These are phyloP conservation scores for Bambusicola thoracicus DNA, from an alignment of 2,113 vertebrate species.

Conservation along the genomic window DNA sequence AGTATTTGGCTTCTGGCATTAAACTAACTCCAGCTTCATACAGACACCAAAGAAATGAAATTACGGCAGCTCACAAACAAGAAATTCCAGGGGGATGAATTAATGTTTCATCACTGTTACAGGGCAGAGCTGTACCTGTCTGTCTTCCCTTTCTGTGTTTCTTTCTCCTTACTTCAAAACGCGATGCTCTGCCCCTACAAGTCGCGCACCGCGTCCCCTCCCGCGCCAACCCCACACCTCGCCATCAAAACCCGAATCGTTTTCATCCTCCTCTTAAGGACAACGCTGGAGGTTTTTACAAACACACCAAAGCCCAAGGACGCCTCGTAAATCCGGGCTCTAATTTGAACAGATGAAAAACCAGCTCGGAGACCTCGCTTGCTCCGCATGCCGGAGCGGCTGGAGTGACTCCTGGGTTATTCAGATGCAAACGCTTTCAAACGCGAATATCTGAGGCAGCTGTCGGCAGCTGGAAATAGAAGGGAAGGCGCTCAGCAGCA, in stretches of 20 bases:
- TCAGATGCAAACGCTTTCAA: constrained; percentile 41
- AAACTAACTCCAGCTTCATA: constrained; percentile 42
- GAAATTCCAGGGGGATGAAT: constrained; percentile 63
- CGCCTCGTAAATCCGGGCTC: background rate
- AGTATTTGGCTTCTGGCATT: constrained; percentile 59
- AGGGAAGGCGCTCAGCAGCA: constrained; percentile 36
- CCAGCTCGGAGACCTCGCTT: background rate
- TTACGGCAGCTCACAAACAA: constrained; percentile 57
- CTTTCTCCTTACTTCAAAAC: background rate
- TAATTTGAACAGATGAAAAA: background rate
- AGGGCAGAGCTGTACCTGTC: background rate
- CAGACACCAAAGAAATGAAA: constrained; percentile 68
- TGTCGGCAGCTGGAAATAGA: constrained; percentile 49
- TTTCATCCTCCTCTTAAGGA: background rate
- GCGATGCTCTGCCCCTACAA: background rate
- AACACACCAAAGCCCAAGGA: background rate
- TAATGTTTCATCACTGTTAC: background rate
- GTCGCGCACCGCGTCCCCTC: background rate
- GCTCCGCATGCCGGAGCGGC: background rate
- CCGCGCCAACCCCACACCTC: background rate
- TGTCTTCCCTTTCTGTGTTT: background rate
- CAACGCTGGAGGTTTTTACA: fast-evolving
- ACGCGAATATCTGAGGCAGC: constrained; percentile 39
- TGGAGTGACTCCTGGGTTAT: background rate
- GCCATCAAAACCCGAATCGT: background rate